Conservation (phyloP, 2,113 vertebrate genomes). For the Lepidothrix coronata region DNA sequence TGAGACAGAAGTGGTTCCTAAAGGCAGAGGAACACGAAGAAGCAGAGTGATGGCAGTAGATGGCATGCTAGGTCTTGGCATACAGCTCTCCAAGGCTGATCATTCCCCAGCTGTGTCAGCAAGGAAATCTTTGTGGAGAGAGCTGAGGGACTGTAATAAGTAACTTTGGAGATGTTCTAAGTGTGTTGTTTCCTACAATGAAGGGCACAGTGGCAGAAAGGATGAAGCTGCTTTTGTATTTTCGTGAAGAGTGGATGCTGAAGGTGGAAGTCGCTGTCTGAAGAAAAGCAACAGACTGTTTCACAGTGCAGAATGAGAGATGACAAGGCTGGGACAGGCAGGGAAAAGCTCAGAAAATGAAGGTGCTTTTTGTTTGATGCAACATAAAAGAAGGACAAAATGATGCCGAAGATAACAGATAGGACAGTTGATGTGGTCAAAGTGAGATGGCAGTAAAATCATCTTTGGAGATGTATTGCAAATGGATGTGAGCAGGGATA, state of each 20-base stretch:
- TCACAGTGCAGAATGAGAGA: background rate
- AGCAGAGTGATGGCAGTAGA: background rate
- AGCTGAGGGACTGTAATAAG: background rate
- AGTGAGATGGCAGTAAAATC: background rate
- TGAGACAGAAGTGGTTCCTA: background rate
- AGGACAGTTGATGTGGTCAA: background rate
- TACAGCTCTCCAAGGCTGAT: background rate
- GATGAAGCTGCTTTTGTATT: background rate
- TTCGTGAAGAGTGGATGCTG: background rate
- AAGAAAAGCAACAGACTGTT: background rate
- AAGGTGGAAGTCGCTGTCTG: background rate
- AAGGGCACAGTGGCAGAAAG: background rate
- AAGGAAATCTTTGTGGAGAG: background rate
- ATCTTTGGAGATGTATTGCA: background rate
- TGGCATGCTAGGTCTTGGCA: background rate
- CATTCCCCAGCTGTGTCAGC: background rate
- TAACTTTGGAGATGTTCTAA: background rate
- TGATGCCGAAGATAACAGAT: background rate
- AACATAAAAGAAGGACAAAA: background rate
- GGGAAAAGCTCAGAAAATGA: background rate
- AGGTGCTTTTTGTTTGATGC: slow-evolving; percentile 7
- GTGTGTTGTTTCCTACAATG: background rate
- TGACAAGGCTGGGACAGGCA: background rate
- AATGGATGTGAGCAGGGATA: background rate
- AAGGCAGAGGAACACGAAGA: background rate